Conservation (phyloP, 2,797 vertebrate genomes). For the Coccyzus lansbergi region DNA sequence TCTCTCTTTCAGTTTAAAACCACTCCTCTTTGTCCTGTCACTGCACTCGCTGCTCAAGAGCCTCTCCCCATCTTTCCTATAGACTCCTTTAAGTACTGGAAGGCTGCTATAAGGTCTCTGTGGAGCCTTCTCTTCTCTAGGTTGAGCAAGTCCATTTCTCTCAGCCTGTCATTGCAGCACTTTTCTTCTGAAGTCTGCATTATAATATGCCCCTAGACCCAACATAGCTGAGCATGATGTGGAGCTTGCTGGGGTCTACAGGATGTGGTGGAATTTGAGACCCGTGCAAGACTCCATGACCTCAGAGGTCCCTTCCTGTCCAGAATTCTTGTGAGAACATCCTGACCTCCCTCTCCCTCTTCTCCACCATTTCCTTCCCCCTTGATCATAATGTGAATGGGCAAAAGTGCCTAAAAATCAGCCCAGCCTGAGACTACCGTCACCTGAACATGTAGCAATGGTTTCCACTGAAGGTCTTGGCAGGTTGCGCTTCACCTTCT, state of each 20-base stretch:
- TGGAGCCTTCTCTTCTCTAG: no score
- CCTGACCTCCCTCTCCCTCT: not conserved
- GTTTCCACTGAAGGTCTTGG: not conserved
- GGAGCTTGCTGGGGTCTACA: not conserved
- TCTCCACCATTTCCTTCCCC: not conserved
- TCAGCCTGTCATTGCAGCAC: no score
- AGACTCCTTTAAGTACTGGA: no score
- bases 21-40: no score
- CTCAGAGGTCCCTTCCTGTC: not conserved
- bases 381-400: not conserved
- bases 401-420: not conserved
- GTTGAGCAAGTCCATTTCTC: no score
- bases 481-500: not conserved
- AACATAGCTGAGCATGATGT: accelerated
- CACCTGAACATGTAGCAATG: accelerated
- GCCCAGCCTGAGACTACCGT: not conserved
- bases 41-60: no score
- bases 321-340: not conserved
- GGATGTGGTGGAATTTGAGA: not conserved
- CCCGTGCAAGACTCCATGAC: accelerated
- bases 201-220: not conserved
- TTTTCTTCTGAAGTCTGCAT: not conserved
- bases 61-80: no score
- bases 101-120: no score
- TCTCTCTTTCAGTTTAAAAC: no score